A percentile compares a stretch with the other conserved stretches of the same genome.
Conservation (phyloP, 2,113 vertebrate genomes). For the Clarias batrachus region DNA sequence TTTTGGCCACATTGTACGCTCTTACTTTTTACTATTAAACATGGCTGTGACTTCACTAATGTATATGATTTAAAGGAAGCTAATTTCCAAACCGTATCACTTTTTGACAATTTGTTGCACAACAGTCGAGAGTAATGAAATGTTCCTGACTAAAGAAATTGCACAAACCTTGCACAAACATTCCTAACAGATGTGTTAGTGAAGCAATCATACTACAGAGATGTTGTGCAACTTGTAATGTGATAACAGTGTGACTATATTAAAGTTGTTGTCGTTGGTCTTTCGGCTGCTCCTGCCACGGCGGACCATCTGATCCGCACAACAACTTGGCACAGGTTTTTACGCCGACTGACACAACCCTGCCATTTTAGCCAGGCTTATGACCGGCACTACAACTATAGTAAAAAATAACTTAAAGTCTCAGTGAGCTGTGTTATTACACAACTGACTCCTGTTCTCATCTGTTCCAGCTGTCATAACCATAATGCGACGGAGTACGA, state of each 20-base stretch:
- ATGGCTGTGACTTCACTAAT: too few species aligned
- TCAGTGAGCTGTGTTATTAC: background rate
- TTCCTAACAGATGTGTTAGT: background rate
- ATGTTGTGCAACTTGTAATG: too few species aligned
- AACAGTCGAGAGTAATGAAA: background rate
- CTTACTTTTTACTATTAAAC: too few species aligned
- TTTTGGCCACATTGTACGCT: too few species aligned
- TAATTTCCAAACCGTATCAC: background rate
- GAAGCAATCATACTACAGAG: background rate
- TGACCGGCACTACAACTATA: background rate
- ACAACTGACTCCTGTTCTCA: background rate
- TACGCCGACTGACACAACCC: too few species aligned
- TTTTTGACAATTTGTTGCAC: background rate
- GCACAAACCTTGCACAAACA: background rate
- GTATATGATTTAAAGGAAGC: too few species aligned
- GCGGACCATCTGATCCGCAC: too few species aligned
- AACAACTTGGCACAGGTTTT: too few species aligned
- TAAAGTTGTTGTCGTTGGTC: too few species aligned
- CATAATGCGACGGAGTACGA: conserved; percentile 73
- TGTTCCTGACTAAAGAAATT: background rate
- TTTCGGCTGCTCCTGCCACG: too few species aligned
- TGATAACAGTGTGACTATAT: too few species aligned
- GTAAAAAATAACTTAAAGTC: background rate
- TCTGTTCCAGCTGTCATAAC: conserved; percentile 75
- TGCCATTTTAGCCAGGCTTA: too few species aligned